Conservation (phyloP, 2,113 vertebrate genomes). For the Bolborhynchus lineola region DNA sequence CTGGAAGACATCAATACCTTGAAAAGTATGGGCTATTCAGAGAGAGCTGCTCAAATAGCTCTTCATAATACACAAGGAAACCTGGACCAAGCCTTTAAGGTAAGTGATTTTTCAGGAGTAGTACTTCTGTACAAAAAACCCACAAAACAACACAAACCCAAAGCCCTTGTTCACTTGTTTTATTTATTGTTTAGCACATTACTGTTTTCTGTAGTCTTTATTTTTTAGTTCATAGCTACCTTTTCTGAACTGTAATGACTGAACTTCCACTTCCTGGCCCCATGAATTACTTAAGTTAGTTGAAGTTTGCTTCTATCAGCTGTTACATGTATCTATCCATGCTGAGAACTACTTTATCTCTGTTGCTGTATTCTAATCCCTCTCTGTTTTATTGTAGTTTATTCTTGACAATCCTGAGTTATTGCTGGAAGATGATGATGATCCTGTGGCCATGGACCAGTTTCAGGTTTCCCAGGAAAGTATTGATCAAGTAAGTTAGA, state of each 20-base stretch:
- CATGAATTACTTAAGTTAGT: background rate
- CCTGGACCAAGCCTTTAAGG: conserved; percentile 81
- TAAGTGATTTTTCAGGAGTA: conserved; percentile 26
- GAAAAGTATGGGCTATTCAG: conserved; percentile 81
- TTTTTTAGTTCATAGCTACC: background rate
- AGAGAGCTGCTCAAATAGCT: conserved; percentile 81
- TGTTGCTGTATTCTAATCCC: background rate
- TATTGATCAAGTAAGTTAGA: conserved; percentile 71
- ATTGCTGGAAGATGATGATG: conserved; percentile 56
- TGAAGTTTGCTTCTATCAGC: background rate
- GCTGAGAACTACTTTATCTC: background rate
- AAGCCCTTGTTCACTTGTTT: background rate
- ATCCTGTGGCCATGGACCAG: conserved; percentile 19
- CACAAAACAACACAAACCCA: background rate
- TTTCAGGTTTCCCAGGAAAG: conserved; percentile 72
- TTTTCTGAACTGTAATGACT: background rate
- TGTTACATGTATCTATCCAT: rapidly evolving
- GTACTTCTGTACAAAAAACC: background rate
- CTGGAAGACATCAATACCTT: conserved; percentile 77
- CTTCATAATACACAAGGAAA: conserved; percentile 80
- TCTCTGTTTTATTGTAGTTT: conserved; percentile 43
- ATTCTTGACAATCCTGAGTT: conserved; percentile 73
- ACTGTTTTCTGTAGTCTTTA: background rate
- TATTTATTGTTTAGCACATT: background rate
- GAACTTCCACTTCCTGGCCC: background rate